These are phyloP conservation scores for Sicus ferrugineus DNA, from an alignment of 2,888 invertebrate species.

Conservation along the genomic window DNA sequence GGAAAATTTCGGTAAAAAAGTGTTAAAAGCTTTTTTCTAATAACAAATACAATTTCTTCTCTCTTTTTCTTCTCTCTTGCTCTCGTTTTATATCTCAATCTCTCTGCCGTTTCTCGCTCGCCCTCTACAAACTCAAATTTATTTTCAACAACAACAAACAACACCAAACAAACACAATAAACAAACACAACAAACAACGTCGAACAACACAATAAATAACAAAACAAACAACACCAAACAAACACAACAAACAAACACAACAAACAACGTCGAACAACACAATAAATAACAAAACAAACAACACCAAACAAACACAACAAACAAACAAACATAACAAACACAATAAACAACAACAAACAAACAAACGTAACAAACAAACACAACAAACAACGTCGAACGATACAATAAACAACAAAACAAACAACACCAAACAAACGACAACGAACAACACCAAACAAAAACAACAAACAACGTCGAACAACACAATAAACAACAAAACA, in stretches of 20 bases:
- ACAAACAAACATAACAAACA: slow-evolving; percentile 31
- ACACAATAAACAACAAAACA: too few relatives aligned
- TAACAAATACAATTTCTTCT: slow-evolving; percentile 32
- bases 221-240: slow-evolving; percentile 18
- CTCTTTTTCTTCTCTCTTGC: slow-evolving; percentile 31
- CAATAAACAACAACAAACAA: slow-evolving; percentile 26
- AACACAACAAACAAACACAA: slow-evolving; percentile 34
- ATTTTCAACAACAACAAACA: slow-evolving; percentile 17
- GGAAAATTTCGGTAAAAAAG: background rate
- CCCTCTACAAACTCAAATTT: slow-evolving; percentile 27
- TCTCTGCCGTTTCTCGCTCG: slow-evolving; percentile 5
- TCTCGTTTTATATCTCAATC: slow-evolving; percentile 14
- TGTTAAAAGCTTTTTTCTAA: slow-evolving; percentile 14
- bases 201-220: slow-evolving; percentile 33
- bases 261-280: too few relatives aligned
- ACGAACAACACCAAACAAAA: background rate
- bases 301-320: background rate
- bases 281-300: too few relatives aligned
- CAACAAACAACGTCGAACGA: slow-evolving; percentile 29
- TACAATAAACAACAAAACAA: slow-evolving; percentile 38
- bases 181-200: slow-evolving; percentile 3
- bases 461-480: too few relatives aligned
- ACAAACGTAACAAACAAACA: slow-evolving; percentile 9
- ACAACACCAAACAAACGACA: slow-evolving; percentile 1
- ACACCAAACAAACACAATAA: background rate